These are phyloP conservation scores for Anthoscopus minutus DNA, from an alignment of 2,113 vertebrate genomes.

Conservation along the genomic window DNA sequence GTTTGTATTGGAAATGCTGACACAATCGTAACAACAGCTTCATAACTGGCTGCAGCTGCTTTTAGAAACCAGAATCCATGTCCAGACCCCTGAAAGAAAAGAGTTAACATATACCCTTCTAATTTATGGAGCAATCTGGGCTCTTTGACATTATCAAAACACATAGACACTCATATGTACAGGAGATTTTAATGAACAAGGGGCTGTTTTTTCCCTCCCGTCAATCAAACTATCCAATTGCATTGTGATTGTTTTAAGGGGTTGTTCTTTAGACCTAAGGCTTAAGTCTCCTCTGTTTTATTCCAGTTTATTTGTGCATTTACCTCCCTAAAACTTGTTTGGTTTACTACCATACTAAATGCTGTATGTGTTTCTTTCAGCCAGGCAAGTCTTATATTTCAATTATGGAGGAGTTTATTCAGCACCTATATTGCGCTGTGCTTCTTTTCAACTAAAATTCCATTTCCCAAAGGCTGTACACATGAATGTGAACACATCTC, in stretches of 20 bases:
- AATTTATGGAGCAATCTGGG: not conserved
- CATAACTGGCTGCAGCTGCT: slow-evolving; percentile 44
- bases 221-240: slow-evolving; percentile 5
- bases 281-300: slow-evolving; percentile 5
- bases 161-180: not conserved
- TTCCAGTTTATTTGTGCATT: slow-evolving; percentile 30
- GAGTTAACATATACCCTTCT: not conserved
- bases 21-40: slow-evolving; percentile 40
- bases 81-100: slow-evolving; percentile 9
- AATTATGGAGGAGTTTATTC: slow-evolving; percentile 62
- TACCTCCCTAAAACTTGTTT: slow-evolving; percentile 51
- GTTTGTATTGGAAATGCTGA: slow-evolving; percentile 53
- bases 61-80: slow-evolving; percentile 26
- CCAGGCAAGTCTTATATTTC: slow-evolving; percentile 54
- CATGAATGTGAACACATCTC: not conserved
- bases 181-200: not conserved
- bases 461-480: slow-evolving; percentile 57
- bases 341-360: slow-evolving; percentile 54
- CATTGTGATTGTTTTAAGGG: slow-evolving; percentile 33
- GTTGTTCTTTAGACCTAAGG: slow-evolving; percentile 19
- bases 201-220: not conserved
- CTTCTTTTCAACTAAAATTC: slow-evolving; percentile 59
- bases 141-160: slow-evolving; percentile 13
- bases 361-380: slow-evolving; percentile 49
- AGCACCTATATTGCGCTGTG: slow-evolving; percentile 40